A percentile compares a stretch with the other conserved stretches of the same genome.
These are phyloP conservation scores for Carduelis carduelis DNA, from an alignment of 2,797 vertebrate genomes.

Conservation along the genomic window DNA sequence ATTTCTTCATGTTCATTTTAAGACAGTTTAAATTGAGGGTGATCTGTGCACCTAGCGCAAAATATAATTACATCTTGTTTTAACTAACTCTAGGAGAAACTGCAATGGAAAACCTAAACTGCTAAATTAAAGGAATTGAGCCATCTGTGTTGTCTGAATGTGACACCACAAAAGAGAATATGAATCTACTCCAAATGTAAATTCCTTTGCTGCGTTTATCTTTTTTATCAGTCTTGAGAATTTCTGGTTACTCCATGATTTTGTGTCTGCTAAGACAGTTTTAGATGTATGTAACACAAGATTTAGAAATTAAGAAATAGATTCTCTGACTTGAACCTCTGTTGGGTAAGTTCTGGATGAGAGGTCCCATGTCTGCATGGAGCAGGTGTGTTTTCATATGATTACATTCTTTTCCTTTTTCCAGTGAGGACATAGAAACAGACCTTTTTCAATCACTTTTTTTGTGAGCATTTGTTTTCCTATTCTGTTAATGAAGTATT, in stretches of 20 bases:
- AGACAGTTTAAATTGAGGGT: background rate
- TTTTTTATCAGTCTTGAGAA: background rate
- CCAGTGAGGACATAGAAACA: background rate
- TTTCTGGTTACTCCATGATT: background rate
- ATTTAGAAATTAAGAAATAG: background rate
- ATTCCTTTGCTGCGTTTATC: background rate
- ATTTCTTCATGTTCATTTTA: background rate
- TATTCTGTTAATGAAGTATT: background rate
- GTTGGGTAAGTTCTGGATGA: background rate
- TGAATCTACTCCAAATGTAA: background rate
- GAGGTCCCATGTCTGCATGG: accelerated
- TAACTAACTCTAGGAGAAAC: background rate
- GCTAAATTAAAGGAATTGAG: background rate
- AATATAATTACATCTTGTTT: background rate
- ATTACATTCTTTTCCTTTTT: background rate
- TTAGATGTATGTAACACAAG: background rate
- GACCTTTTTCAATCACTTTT: background rate
- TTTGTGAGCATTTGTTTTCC: background rate
- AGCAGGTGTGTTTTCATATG: background rate
- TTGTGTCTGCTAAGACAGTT: background rate
- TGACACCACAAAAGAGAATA: background rate
- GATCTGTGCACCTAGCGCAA: background rate
- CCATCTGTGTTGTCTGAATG: background rate
- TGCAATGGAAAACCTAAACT: background rate
- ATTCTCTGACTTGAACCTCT: background rate